Evolutionary conservation across 64 coral and sea anemone genomes (phyloP), one percentile per base, ranked within the genome.

Genomic region (Dendrophyllia cribrosa): DNA sequence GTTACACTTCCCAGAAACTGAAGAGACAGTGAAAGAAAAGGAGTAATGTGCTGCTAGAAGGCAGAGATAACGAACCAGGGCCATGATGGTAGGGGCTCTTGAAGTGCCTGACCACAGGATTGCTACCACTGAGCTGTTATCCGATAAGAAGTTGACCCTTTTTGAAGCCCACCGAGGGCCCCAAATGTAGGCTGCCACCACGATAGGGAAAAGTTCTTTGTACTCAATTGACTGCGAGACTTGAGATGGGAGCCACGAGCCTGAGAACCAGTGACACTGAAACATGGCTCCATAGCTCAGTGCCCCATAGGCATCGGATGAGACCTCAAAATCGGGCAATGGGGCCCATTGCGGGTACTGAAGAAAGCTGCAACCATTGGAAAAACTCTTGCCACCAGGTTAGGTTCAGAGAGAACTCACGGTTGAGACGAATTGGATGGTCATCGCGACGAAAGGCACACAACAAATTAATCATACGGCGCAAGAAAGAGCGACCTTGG

Each of bases 341-440:
- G n/a, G n/a, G n/a, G n/a, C n/a, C n/a, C n/a, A n/a, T n/a, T n/a
- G n/a, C n/a, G n/a, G n/a, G n/a, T n/a, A n/a, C n/a, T n/a, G n/a
- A n/a, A n/a, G n/a, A n/a, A n/a, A 21, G 43, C 9, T 24, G 20
- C 0, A 61, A 61, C 4, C n/a, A 45, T 4, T 16, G 21, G 22
- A 83, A 91, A 4, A 84, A 74, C 17, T 83, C 50, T 19, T 6
- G 58, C 88, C 88, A 90, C 88, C 88, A 90, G 13, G 72, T 25
- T 16, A 90, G 66, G 63, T 90, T 74, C 10, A 20, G 16, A 20
- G 4, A 55, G 25, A 81, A 79, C 19, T 79, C 76, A 2, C 19
- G 2, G 51, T 90, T 90, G 17, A 89, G 17, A 15, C 88, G 88
- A 44, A 78, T 89, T 13, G 75, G 76, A 58, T 90, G 88, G 17